Percentiles rank a stretch among this genome's conserved stretches.
Conservation (phyloP, 2,113 vertebrate genomes). For the Syngnathus scovelli region DNA sequence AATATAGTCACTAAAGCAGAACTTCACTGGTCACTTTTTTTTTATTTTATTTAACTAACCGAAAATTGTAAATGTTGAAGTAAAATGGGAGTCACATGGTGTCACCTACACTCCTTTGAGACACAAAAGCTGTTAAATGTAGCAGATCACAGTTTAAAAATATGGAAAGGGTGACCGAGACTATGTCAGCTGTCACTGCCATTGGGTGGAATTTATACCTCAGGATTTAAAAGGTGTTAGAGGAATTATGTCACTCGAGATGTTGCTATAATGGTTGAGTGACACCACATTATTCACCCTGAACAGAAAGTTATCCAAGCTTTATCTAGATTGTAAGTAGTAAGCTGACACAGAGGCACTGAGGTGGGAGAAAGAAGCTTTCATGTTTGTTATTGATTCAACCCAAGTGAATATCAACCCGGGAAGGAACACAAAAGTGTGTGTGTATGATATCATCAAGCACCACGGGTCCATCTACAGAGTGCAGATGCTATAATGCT, state of each 20-base stretch:
- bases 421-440: background rate
- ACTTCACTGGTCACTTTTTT: background rate
- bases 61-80: background rate
- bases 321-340: background rate
- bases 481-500: background rate
- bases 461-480: background rate
- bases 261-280: background rate
- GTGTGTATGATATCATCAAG: background rate
- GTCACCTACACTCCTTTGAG: background rate
- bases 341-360: background rate
- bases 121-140: background rate
- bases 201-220: background rate
- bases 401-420: background rate
- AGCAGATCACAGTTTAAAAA: background rate
- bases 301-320: background rate
- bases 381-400: background rate
- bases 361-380: background rate
- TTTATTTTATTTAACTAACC: background rate
- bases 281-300: background rate
- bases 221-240: background rate
- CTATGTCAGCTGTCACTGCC: background rate
- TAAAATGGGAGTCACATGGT: background rate
- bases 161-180: background rate
- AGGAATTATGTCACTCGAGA: background rate
- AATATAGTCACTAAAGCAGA: background rate